Conservation (phyloP, 1,140 invertebrate species). For the Pogonomyrmex californicus region DNA sequence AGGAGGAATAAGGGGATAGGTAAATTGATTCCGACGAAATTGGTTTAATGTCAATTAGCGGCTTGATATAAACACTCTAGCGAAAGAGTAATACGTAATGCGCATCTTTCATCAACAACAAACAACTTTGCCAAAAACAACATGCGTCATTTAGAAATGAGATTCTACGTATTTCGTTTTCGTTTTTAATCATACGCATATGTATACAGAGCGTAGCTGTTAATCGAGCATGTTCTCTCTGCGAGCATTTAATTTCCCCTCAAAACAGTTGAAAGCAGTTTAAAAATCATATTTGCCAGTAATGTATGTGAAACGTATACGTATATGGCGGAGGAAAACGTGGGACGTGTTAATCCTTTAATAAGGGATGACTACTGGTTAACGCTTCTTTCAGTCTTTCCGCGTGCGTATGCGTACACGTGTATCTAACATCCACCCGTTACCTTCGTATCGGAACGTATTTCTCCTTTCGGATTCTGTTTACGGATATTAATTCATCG, state of each 20-base stretch:
- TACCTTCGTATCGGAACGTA: constrained; percentile 36
- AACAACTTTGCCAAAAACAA: constrained; percentile 18
- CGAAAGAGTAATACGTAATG: background rate
- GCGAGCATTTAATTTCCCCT: background rate
- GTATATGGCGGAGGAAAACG: background rate
- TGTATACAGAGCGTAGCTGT: background rate
- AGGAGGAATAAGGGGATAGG: background rate
- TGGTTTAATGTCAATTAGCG: background rate
- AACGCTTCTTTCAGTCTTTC: background rate
- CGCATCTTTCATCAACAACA: background rate
- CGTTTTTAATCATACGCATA: background rate
- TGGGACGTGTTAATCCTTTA: background rate
- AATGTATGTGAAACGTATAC: background rate
- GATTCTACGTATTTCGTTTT: background rate
- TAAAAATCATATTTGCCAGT: background rate
- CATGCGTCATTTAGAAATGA: background rate
- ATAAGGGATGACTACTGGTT: background rate
- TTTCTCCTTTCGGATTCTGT: constrained; percentile 47
- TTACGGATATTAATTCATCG: constrained; percentile 49
- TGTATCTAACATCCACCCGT: constrained; percentile 15
- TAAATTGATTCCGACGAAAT: background rate
- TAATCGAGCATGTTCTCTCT: background rate
- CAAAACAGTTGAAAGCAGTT: background rate
- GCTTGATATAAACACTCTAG: background rate
- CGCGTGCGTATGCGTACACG: background rate